phyloP scores from a whole-genome alignment of 2,113 vertebrate species.

The Mustela lutreola region DNA sequence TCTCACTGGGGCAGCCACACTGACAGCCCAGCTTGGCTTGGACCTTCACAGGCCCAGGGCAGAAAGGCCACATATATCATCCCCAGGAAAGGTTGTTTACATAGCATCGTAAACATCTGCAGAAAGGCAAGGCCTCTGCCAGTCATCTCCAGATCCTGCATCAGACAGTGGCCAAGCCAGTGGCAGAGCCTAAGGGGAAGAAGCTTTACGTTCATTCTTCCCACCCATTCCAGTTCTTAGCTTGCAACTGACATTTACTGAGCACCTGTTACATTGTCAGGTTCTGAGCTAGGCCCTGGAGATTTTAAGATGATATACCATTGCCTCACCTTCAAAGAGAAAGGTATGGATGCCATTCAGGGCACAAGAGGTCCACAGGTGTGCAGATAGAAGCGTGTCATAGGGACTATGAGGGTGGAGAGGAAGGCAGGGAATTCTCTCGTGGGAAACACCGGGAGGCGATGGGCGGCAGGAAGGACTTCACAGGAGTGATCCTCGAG shows the following conservation, averaged over 20 bases:
- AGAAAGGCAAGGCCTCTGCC: not conserved
- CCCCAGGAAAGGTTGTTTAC: conserved; percentile 17
- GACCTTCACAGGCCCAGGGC: not conserved
- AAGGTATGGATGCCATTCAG: not conserved
- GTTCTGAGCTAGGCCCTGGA: not conserved
- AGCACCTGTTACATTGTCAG: not conserved
- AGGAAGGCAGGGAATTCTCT: not conserved
- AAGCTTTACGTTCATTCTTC: rapidly evolving
- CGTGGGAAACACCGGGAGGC: rapidly evolving
- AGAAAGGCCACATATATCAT: conserved; percentile 39
- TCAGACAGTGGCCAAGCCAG: not conserved
- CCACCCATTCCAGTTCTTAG: not conserved
- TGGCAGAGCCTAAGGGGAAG: not conserved
- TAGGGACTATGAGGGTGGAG: not conserved
- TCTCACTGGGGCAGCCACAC: not conserved
- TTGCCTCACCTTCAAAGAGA: not conserved
- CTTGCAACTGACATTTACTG: not conserved
- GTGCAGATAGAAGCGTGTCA: rapidly evolving
- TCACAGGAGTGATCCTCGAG: not conserved
- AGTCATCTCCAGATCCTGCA: not conserved
- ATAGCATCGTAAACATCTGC: conserved; percentile 65
- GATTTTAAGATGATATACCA: not conserved
- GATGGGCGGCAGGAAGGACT: not conserved
- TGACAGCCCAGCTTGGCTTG: conserved; percentile 15
- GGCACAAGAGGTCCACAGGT: not conserved